phyloP scores from a whole-genome alignment of 2,797 vertebrate species.

The Vipera ursinii region DNA sequence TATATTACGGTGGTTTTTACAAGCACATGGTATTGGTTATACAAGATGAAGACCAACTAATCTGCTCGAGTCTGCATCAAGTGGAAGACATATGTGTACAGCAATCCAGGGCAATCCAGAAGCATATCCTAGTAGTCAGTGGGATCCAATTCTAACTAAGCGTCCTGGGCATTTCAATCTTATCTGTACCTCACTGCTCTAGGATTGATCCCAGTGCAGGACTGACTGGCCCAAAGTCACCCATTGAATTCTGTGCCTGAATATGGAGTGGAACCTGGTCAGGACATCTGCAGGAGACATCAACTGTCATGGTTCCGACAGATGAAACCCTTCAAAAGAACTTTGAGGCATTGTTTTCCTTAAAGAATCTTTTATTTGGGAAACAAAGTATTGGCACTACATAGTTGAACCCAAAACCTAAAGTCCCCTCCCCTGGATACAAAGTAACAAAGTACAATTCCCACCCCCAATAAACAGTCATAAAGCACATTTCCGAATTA shows the following conservation, averaged over 20 bases:
- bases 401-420: no score
- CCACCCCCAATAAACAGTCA: no score
- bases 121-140: neutral
- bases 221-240: neutral
- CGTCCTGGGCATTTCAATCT: neutral
- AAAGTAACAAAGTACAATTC: no score
- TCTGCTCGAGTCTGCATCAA: no score
- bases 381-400: no score
- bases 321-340: no score
- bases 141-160: neutral
- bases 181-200: neutral
- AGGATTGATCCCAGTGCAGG: neutral
- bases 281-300: neutral
- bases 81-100: neutral
- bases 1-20: neutral
- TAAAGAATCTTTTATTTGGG: no score
- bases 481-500: no score
- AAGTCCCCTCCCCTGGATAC: no score
- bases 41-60: neutral
- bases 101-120: neutral
- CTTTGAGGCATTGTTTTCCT: no score
- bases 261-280: neutral
- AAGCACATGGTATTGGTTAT: neutral
- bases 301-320: neutral
- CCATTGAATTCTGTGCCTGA: neutral